Base-by-base conservation (phyloP, 92 coral and sea anemone genomes). In the Palythoa heliodiscus region DNA sequence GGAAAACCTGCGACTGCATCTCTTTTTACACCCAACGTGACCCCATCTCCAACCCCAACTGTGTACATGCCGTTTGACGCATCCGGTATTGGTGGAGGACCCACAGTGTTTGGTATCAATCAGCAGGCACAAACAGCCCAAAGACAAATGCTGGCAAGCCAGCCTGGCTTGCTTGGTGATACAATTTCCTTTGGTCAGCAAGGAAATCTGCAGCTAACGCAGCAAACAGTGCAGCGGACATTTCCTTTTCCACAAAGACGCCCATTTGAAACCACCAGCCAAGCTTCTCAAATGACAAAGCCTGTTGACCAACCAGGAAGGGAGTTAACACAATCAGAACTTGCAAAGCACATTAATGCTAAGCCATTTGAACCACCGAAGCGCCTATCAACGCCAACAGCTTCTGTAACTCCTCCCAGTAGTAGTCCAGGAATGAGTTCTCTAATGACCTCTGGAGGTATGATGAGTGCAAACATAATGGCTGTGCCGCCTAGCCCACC, bases 341-440 rank as follows among this genome's bases (percentile, higher is more conserved):
- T 96, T 85, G 95, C 89, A 66, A 97, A 97, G 83, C 99, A 97
- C 78, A 91, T 97, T 20, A 90, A 97, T 89, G 99, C 99, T 17
- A 97, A 97, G 82, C 99, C 99, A 43, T 97, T 97, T 87, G 98
- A 97, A 84, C 99, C 99, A 63, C 99, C 99, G 71, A 91, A 92
- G 87, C 92, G 97, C 20, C 83, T 88, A 47, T 90, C 95, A 54
- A 87, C 96, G 16, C 92, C 98, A 60, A 93, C 91, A 17, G 86
- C 96, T 48, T 57, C 87, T 13, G 70, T 93, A 54, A 79, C 90
- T 15, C 86, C 89, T 54, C 91, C 87, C 66, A 72, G 91, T 67
- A 89, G 83, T 23, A 91, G 72, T 52, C 88, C 92, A 16, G 91
- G 91, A 10, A 68, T 92, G 22, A 78, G 55, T 13, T 87, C 90